Evolutionary conservation across 2,113 vertebrate species (phyloP), one percentile per base, ranked within the genome.

Genomic region (Cyprinodon brontotheroides): DNA sequence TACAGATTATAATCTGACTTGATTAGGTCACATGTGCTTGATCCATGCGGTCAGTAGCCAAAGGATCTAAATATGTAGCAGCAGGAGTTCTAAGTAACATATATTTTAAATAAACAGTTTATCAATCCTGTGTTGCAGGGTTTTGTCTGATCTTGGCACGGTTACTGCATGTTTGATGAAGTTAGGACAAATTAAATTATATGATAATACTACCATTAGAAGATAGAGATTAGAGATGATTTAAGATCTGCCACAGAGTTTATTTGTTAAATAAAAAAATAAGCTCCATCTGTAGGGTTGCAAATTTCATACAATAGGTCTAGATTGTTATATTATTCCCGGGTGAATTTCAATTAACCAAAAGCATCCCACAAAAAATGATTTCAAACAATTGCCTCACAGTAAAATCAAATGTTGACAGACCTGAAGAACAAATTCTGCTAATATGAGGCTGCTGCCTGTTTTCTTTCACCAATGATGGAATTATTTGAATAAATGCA

Each of bases 191-290:
- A 9, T 5, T 8, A 59, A 83, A 80, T 22, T 62, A 79, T 86
- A 70, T 8, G 17, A 71, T 93, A 93, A 92, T 92, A 89, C 89
- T 69, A 77, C 29, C 29, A 29, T 29, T 29, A 29, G 29, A 29
- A 29, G 29, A 29, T 29, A 29, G 29, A 29, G 29, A 29, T 29
- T 29, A 29, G 29, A 29, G 29, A 29, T 29, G 29, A 29, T 29
- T 29, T 29, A 29, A 29, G 29, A 29, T 29, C 29, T 29, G 29
- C 29, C 29, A 29, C 29, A 29, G 29, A 29, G 29, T 29, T 29
- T 11, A 45, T 11, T 45, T 45, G 43, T 8, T 45, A 45, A 45
- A 45, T 45, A 4, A 17, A 36, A 15, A 39, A 43, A 13, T 40
- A 14, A 65, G 14, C 14, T 17, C 65, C 77, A 3, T 15, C 3